phyloP scores from a whole-genome alignment of 2,888 invertebrate species.

The Tineola bisselliella region DNA sequence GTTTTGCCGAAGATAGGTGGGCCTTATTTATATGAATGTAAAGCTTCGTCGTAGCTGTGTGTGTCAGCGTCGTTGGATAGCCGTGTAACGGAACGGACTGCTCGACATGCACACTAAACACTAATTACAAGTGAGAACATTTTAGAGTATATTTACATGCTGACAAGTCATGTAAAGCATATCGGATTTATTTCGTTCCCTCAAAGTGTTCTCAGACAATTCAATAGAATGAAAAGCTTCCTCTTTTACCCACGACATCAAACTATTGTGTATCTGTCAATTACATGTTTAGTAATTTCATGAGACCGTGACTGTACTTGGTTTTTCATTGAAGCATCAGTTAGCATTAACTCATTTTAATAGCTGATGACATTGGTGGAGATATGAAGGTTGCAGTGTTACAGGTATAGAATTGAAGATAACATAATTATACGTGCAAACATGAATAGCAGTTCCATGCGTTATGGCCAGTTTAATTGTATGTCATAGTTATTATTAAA shows the following conservation, averaged over 20 bases:
- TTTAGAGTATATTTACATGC: constrained; percentile 54
- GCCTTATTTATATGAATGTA: neutral
- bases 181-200: constrained; percentile 12
- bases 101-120: constrained; percentile 64
- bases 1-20: constrained; percentile 31
- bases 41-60: neutral
- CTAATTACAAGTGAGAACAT: constrained; percentile 67
- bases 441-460: neutral
- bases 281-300: neutral
- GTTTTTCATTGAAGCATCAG: neutral
- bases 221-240: constrained; percentile 6
- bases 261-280: neutral
- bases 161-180: constrained; percentile 32
- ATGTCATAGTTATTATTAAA: neutral
- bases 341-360: neutral
- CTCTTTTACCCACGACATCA: constrained; percentile 10
- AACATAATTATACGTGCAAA: neutral
- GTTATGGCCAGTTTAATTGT: neutral
- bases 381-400: neutral
- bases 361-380: neutral
- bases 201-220: constrained; percentile 11
- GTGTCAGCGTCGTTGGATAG: constrained; percentile 31
- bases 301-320: neutral
- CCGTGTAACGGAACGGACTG: constrained; percentile 62
- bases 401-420: neutral